phyloP scores from a whole-genome alignment of 2,888 invertebrate species.

The Drosophila emarginata region DNA sequence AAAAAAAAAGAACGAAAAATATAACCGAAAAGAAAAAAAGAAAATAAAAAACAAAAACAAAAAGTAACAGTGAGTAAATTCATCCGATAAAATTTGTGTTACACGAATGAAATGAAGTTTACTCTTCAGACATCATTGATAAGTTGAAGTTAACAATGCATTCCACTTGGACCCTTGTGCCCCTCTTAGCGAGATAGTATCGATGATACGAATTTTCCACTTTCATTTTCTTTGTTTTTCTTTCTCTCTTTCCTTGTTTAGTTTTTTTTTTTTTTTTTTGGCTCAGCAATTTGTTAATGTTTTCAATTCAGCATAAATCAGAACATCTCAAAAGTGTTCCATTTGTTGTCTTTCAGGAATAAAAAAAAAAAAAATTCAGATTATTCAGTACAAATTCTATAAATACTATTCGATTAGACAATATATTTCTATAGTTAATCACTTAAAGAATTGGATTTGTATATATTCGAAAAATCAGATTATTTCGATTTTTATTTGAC shows the following conservation, averaged over 20 bases:
- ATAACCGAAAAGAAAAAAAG: conserved; percentile 5
- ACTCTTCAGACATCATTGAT: conserved; percentile 43
- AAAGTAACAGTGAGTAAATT: conserved; percentile 41
- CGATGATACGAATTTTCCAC: background rate
- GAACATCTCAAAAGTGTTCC: background rate
- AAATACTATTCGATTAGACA: background rate
- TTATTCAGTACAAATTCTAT: no score
- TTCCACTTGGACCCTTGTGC: conserved; percentile 34
- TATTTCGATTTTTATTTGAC: no score
- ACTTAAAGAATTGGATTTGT: no score
- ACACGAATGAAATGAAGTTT: conserved; percentile 38
- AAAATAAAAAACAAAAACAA: background rate
- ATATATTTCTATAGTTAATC: no score
- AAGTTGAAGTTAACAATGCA: conserved; percentile 43
- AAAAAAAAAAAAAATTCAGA: no score
- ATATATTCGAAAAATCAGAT: no score
- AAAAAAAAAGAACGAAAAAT: conserved; percentile 4
- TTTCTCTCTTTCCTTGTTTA: background rate
- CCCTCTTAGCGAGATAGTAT: background rate
- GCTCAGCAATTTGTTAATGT: background rate
- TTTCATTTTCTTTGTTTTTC: conserved; percentile 10
- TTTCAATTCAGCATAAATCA: background rate
- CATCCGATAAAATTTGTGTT: conserved; percentile 52
- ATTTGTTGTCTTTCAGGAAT: background rate
- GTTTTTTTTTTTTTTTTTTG: background rate